Evolutionary conservation across 2,113 vertebrate species (phyloP).

Genomic region (Pachyramphus minor): DNA sequence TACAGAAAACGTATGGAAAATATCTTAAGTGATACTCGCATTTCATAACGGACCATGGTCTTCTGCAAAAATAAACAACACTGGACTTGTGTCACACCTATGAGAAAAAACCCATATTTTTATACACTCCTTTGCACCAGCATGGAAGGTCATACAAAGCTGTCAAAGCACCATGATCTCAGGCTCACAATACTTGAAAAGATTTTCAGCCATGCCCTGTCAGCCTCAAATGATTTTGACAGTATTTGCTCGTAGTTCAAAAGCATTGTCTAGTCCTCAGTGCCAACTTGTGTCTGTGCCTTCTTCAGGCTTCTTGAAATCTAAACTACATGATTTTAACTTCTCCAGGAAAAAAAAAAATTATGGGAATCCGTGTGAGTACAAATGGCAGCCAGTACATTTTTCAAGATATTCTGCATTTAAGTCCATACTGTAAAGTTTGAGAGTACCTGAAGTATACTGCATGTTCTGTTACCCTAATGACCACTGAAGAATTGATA

Average conservation of each 20-base stretch:
- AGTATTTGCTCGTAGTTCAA: background rate
- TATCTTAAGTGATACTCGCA: background rate
- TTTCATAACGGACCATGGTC: background rate
- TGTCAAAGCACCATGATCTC: background rate
- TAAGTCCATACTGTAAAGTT: background rate
- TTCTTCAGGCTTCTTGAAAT: background rate
- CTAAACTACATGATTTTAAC: background rate
- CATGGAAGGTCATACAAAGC: background rate
- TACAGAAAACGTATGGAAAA: background rate
- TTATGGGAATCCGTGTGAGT: background rate
- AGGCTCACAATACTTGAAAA: background rate
- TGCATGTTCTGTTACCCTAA: background rate
- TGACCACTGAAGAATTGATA: background rate
- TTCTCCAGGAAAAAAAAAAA: background rate
- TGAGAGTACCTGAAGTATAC: background rate
- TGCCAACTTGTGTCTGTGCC: background rate
- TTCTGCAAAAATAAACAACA: background rate
- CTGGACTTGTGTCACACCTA: background rate
- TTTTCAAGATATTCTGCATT: background rate
- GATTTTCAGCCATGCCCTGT: background rate
- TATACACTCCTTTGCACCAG: background rate
- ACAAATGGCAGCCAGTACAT: background rate
- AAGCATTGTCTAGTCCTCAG: background rate
- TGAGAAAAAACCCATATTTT: background rate
- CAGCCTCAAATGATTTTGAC: background rate